These are phyloP conservation scores for Scolanthus callimorphus DNA, from an alignment of 92 coral and sea anemone genomes.

Conservation along the genomic window DNA sequence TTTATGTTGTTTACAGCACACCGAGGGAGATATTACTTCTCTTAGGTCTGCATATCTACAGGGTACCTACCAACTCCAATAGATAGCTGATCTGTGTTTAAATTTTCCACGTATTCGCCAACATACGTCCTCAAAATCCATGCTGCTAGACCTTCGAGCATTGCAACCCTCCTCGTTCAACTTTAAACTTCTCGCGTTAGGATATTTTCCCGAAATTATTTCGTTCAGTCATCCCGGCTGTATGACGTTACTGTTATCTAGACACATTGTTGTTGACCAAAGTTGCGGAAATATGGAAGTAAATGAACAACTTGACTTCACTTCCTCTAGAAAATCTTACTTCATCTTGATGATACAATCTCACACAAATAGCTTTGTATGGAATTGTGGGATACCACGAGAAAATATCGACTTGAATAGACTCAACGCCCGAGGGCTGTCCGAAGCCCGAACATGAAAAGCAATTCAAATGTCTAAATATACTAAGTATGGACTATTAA, in stretches of 20 bases:
- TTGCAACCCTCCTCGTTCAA: too few species aligned
- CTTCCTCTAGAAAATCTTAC: conserved; percentile 33
- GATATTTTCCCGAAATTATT: too few species aligned
- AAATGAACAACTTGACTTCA: conserved; percentile 9
- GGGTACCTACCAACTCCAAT: conserved; percentile 89
- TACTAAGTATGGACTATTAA: too few species aligned
- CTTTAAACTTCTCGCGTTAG: too few species aligned
- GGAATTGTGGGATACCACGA: not conserved
- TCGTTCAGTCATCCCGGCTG: too few species aligned
- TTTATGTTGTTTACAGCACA: too few species aligned
- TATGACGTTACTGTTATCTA: too few species aligned
- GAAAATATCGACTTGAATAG: not conserved
- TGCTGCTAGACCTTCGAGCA: conserved; percentile 96
- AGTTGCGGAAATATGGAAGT: conserved; percentile 2
- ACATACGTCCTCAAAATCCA: conserved; percentile 99
- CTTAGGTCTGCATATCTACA: too few species aligned
- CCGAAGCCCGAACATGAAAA: too few species aligned
- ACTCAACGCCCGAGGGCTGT: too few species aligned
- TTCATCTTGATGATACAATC: conserved; percentile 64
- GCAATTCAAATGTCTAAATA: too few species aligned
- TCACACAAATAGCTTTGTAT: not conserved
- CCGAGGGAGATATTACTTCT: too few species aligned
- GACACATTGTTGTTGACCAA: not conserved
- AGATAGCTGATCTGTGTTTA: conserved; percentile 96
- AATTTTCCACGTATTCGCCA: conserved; percentile 97